phyloP scores from a whole-genome alignment of 2,797 vertebrate genomes.

The Remorina albescens region DNA sequence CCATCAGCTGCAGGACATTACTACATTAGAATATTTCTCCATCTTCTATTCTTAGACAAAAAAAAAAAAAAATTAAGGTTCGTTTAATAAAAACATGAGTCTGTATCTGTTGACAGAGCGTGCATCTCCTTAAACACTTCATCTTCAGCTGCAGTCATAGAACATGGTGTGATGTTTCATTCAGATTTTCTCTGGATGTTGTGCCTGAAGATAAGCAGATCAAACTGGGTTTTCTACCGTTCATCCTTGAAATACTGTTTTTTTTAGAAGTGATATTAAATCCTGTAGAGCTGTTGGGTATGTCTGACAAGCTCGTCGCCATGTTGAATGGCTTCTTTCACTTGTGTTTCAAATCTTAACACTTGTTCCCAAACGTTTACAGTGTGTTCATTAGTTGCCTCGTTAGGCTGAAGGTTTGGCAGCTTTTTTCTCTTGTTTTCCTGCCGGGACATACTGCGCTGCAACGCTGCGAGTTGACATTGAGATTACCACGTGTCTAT shows the following conservation, averaged over 20 bases:
- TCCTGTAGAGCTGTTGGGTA: background rate
- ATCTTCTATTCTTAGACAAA: too few relatives aligned
- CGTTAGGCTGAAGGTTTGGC: conserved; percentile 15
- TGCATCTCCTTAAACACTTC: background rate
- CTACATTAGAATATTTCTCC: too few relatives aligned
- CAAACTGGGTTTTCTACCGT: background rate
- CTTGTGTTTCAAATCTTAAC: background rate
- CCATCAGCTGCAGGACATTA: background rate
- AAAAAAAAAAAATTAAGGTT: too few relatives aligned
- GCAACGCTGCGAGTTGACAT: conserved; percentile 19
- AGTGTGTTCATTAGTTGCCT: conserved; percentile 34
- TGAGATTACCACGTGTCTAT: conserved; percentile 3
- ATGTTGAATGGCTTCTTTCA: background rate
- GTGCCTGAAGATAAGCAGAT: background rate
- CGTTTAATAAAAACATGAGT: background rate
- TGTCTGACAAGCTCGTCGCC: background rate
- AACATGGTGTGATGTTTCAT: too few relatives aligned
- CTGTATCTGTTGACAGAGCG: background rate
- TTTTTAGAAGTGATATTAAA: background rate
- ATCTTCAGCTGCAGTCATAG: too few relatives aligned
- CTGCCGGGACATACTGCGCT: conserved; percentile 14
- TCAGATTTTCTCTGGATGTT: background rate
- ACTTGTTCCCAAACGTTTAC: background rate
- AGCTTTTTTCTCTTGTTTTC: conserved; percentile 13
- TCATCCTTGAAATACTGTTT: background rate